These are phyloP conservation scores for Barypeithes pellucidus DNA, from an alignment of 2,888 invertebrate species.

Conservation along the genomic window DNA sequence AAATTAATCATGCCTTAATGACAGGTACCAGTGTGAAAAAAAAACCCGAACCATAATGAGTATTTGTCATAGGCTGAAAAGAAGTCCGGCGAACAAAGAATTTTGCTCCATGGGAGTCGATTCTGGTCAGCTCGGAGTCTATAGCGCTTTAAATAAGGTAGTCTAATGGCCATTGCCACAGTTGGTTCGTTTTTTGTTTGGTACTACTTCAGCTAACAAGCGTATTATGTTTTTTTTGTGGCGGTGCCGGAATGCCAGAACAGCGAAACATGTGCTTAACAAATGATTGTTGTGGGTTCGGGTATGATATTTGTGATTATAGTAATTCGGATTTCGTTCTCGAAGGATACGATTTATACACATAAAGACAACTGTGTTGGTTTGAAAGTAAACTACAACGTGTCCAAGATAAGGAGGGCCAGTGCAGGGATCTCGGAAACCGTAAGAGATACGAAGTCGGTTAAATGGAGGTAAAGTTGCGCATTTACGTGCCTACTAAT, in stretches of 20 bases:
- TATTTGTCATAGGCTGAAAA: conserved; percentile 48
- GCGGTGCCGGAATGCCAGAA: conserved; percentile 33
- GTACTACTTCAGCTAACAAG: conserved; percentile 48
- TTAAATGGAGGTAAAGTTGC: no score
- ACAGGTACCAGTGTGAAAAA: conserved; percentile 34
- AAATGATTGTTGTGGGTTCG: conserved; percentile 41
- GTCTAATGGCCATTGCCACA: conserved; percentile 45
- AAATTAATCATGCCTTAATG: conserved; percentile 34
- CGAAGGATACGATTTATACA: no score
- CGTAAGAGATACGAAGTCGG: no score
- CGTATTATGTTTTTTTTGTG: conserved; percentile 54
- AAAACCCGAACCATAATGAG: conserved; percentile 35
- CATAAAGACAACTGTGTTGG: no score
- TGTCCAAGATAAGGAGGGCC: no score
- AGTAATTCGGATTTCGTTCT: not conserved
- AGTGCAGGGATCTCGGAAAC: no score
- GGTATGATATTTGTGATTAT: conserved; percentile 12
- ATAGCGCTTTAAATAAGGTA: conserved; percentile 53
- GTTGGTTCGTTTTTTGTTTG: conserved; percentile 41
- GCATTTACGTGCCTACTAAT: no score
- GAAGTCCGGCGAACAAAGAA: conserved; percentile 45
- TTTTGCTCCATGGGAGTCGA: conserved; percentile 49
- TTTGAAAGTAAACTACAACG: no score
- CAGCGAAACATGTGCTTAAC: conserved; percentile 49
- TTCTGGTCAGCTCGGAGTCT: conserved; percentile 38